Conservation (phyloP, 2,797 vertebrate species). For the Sciurus vulgaris region DNA sequence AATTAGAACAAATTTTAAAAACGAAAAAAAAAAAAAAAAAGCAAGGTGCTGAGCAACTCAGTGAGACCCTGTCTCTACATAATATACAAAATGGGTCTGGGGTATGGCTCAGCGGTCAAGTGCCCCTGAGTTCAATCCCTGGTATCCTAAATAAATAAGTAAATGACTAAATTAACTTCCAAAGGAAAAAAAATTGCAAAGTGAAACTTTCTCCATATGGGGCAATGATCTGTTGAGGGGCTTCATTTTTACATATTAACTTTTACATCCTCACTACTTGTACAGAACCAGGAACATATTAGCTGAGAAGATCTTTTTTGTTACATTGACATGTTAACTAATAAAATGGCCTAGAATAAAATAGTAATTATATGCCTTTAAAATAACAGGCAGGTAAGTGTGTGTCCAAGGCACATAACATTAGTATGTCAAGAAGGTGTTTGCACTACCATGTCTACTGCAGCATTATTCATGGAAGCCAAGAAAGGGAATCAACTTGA, state of each 20-base stretch:
- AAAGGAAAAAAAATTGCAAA: too few species aligned
- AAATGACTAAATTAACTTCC: too few species aligned
- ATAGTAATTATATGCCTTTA: conserved; percentile 21
- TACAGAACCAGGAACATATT: not conserved
- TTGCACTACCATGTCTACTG: not conserved
- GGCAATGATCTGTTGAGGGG: not conserved
- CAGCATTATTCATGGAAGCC: not conserved
- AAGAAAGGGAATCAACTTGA: not conserved
- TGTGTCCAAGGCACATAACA: not conserved
- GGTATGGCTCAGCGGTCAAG: too few species aligned
- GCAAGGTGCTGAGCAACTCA: too few species aligned
- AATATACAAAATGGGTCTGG: too few species aligned
- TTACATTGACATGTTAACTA: not conserved
- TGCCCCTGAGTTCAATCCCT: too few species aligned
- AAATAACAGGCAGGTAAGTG: conserved; percentile 25
- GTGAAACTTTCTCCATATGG: not conserved
- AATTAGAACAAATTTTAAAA: too few species aligned
- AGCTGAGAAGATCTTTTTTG: not conserved
- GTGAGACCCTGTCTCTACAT: too few species aligned
- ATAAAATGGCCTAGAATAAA: not conserved
- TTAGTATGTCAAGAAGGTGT: not conserved
- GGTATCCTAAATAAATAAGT: too few species aligned
- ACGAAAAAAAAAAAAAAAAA: too few species aligned
- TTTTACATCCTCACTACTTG: not conserved
- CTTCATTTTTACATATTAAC: not conserved